These are phyloP conservation scores for Punctoribates punctum DNA, from an alignment of 2,888 invertebrate species.

Conservation along the genomic window DNA sequence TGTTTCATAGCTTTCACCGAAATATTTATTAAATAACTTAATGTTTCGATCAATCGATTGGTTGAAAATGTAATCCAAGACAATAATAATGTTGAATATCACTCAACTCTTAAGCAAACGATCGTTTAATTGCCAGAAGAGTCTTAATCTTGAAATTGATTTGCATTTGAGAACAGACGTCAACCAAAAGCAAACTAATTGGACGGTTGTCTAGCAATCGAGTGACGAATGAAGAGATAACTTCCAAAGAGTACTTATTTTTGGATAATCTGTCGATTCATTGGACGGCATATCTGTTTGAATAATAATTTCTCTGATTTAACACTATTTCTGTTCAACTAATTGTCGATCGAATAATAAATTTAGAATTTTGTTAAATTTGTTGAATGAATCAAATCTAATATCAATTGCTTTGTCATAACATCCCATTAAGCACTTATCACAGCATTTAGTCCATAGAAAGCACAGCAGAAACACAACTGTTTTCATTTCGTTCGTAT, in stretches of 20 bases:
- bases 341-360: not conserved
- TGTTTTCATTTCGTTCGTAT: conserved; percentile 26
- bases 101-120: too few relatives aligned
- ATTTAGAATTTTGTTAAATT: not conserved
- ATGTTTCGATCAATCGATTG: not conserved
- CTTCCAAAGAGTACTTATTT: not conserved
- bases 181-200: conserved; percentile 7
- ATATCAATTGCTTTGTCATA: conserved; percentile 38
- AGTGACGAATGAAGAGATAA: too few relatives aligned
- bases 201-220: conserved; percentile 25
- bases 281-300: not conserved
- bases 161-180: not conserved
- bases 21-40: conserved; percentile 19
- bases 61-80: too few relatives aligned
- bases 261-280: too few relatives aligned
- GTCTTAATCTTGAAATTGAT: not conserved
- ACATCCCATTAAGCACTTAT: conserved; percentile 38
- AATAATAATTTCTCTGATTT: not conserved
- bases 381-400: conserved; percentile 22
- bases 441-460: conserved; percentile 38
- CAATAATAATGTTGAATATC: too few relatives aligned
- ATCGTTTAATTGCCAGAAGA: too few relatives aligned
- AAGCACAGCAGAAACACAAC: conserved; percentile 37
- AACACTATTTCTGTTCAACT: conserved; percentile 6
- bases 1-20: not conserved